These are phyloP conservation scores for Cerceris rybyensis DNA, from an alignment of 2,888 invertebrate genomes.

Conservation along the genomic window DNA sequence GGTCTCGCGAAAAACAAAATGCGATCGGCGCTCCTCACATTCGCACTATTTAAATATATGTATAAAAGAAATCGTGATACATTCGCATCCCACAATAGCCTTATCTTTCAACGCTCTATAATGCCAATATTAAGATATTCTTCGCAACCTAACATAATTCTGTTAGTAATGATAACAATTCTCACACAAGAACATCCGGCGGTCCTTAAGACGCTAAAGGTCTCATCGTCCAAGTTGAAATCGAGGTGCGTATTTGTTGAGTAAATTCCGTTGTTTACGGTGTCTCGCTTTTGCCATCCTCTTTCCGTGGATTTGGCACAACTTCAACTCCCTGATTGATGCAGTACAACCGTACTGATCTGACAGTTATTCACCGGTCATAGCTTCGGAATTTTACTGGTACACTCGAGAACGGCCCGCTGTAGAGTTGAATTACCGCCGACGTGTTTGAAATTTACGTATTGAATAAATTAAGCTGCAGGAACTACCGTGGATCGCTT, in stretches of 20 bases:
- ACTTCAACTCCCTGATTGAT: slow-evolving; percentile 50
- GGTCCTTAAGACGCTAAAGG: background rate
- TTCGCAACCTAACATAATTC: too few relatives aligned
- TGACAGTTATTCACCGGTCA: slow-evolving; percentile 46
- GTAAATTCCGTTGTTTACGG: slow-evolving; percentile 42
- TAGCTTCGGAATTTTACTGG: slow-evolving; percentile 36
- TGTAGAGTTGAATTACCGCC: slow-evolving; percentile 1
- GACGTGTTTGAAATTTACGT: slow-evolving; percentile 1
- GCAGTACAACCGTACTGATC: slow-evolving; percentile 42
- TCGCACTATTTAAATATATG: too few relatives aligned
- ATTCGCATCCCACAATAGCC: too few relatives aligned
- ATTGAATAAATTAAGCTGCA: background rate
- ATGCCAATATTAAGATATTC: too few relatives aligned
- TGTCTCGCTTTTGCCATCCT: slow-evolving; percentile 14
- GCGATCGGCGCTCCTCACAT: too few relatives aligned
- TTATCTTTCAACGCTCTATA: too few relatives aligned
- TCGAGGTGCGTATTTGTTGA: slow-evolving; percentile 30
- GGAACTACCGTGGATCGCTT: slow-evolving; percentile 2
- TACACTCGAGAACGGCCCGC: background rate
- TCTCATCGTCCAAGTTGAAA: background rate
- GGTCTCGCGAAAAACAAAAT: too few relatives aligned
- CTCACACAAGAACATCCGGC: too few relatives aligned
- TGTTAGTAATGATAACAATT: too few relatives aligned
- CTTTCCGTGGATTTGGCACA: slow-evolving; percentile 43
- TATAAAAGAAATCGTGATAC: too few relatives aligned